Base-by-base conservation (phyloP, 2,888 invertebrate genomes). In the Timema cristinae region DNA sequence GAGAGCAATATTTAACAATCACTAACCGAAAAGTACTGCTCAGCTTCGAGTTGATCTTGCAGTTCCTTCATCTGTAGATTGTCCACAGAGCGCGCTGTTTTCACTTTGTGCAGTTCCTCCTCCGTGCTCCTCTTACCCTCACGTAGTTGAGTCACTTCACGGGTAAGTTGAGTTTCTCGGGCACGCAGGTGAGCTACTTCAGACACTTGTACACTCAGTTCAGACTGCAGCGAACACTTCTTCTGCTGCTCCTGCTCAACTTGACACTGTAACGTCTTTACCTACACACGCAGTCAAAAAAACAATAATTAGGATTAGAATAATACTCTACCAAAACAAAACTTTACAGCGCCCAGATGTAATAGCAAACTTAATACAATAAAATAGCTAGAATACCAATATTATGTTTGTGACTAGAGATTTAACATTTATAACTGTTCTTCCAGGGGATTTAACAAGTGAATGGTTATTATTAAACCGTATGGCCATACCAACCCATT, bases 21-120 rank as follows among this genome's bases (percentile, higher is more conserved):
- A 80, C 84, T 82, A 80, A 89, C 89, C 78, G 95, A 93, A 84
- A 98, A 98, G 83, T 96, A 95, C 82, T 96, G 96, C 83, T 98
- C 97, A 54, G 94, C 94, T 83, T 98, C 98, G 71, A 97, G 84
- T 81, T 97, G 97, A 77, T 97, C 96, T 79, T 97, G 94, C 52
- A 98, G 85, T 82, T 98, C 98, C 80, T 95, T 95, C 85, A 94
- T 92, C 77, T 89, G 89, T 61, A 90, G 81, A 75, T 91, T 88
- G 78, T 89, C 89, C 50, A 89, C 87, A 71, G 89, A 88, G 71
- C 88, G 85, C 72, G 87, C 85, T 77, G 90, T 87, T 80, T 91
- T 92, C 47, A 93, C 82, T 80, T 89, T 90, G 76, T 89, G 87
- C 63, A 93, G 82, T 79, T 93, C 93, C 76, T 94, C 92, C 80